These are phyloP conservation scores for Drosophila murphyi DNA, from an alignment of 1,140 invertebrate genomes.

Conservation along the genomic window DNA sequence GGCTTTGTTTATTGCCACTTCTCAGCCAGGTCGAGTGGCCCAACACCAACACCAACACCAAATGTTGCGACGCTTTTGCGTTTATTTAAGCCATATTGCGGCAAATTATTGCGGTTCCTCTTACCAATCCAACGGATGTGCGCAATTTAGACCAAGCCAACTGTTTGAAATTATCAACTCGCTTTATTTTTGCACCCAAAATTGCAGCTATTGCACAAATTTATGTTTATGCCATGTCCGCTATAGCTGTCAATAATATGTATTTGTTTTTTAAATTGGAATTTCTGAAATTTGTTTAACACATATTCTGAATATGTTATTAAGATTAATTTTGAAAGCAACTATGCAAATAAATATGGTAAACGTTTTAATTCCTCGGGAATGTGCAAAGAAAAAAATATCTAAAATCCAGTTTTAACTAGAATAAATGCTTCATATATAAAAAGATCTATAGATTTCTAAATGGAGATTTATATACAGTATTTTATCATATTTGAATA, in stretches of 20 bases:
- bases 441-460: too few species aligned
- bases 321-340: not conserved
- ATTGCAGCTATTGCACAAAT: constrained; percentile 8
- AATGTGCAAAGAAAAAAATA: too few species aligned
- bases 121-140: constrained; percentile 61
- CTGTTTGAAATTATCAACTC: constrained; percentile 63
- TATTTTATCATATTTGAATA: too few species aligned
- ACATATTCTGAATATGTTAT: constrained; percentile 2
- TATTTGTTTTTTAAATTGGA: too few species aligned
- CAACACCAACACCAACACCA: constrained; percentile 22
- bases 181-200: constrained; percentile 13
- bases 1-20: constrained; percentile 75
- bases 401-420: too few species aligned
- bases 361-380: not conserved
- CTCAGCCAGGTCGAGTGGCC: constrained; percentile 26
- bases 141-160: constrained; percentile 60
- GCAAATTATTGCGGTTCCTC: constrained; percentile 73
- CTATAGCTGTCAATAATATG: constrained; percentile 4
- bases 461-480: too few species aligned
- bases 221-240: constrained; percentile 12
- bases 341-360: not conserved
- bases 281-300: not conserved
- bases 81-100: constrained; percentile 72
- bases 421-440: too few species aligned
- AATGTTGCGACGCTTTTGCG: constrained; percentile 41